Evolutionary conservation across 2,113 vertebrate species (phyloP).

Genomic region (Pachycephala philippinensis): DNA sequence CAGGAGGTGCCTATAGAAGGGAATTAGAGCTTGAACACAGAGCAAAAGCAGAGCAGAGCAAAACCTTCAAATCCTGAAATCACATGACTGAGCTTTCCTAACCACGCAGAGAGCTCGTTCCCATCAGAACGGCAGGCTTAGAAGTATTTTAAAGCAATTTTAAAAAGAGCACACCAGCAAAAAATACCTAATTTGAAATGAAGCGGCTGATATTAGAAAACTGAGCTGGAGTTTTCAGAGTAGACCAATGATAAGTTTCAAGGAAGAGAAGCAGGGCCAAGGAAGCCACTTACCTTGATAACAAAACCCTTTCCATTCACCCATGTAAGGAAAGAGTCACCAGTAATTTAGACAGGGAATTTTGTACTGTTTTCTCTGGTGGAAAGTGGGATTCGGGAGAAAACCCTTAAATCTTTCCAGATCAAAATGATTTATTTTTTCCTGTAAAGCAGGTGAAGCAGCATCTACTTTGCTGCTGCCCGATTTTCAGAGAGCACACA

Average conservation of each 20-base stretch:
- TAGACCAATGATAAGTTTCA: background rate
- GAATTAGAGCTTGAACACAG: constrained; percentile 30
- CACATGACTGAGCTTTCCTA: constrained; percentile 39
- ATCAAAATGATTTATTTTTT: background rate
- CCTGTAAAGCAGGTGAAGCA: background rate
- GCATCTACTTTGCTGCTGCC: background rate
- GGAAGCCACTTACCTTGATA: background rate
- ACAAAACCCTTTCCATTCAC: background rate
- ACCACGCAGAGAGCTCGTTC: background rate
- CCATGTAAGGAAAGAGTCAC: background rate
- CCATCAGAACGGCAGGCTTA: background rate
- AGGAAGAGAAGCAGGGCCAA: background rate
- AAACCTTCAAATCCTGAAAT: constrained; percentile 26
- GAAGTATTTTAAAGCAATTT: background rate
- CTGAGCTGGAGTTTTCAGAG: background rate
- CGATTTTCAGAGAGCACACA: background rate
- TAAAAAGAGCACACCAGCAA: background rate
- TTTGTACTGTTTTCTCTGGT: background rate
- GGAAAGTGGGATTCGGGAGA: background rate
- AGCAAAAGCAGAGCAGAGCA: background rate
- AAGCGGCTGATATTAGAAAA: background rate
- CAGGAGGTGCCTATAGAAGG: background rate
- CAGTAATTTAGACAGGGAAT: background rate
- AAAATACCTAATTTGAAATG: background rate
- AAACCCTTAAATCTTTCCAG: background rate